phyloP scores from a whole-genome alignment of 2,113 vertebrate species.

The Otis tarda region DNA sequence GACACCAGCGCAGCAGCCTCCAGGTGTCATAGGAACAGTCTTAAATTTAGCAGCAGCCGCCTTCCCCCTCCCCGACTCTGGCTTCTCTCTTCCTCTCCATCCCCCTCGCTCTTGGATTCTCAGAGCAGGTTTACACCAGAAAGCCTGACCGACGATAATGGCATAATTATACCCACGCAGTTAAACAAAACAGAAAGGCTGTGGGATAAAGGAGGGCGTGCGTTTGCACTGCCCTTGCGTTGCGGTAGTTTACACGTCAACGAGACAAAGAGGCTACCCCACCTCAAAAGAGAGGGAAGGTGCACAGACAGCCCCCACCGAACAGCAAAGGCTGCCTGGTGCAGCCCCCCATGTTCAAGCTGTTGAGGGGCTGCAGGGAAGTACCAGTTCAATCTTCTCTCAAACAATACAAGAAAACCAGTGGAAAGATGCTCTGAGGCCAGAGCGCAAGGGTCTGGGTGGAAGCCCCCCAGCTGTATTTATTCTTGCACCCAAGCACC shows the following conservation, averaged over 20 bases:
- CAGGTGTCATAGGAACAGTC: conserved; percentile 31
- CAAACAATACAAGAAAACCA: not conserved
- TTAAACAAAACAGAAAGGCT: not conserved
- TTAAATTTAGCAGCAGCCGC: conserved; percentile 25
- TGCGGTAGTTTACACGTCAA: not conserved
- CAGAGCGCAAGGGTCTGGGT: not conserved
- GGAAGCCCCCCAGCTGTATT: not conserved
- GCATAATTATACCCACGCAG: conserved; percentile 8
- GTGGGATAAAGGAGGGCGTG: not conserved
- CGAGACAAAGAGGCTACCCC: not conserved
- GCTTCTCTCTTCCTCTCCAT: not conserved
- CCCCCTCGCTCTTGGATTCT: not conserved
- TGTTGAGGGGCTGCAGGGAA: not conserved
- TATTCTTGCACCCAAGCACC: not conserved
- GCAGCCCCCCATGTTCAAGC: fast-evolving
- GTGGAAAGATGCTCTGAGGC: not conserved
- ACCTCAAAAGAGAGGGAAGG: not conserved
- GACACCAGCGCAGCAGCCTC: conserved; percentile 20
- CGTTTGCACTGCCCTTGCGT: not conserved
- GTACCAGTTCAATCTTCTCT: not conserved
- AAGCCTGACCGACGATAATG: not conserved
- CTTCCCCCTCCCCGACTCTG: not conserved
- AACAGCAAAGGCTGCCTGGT: not conserved
- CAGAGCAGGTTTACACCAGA: not conserved
- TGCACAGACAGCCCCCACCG: not conserved